Evolutionary conservation across 2,888 invertebrate species (phyloP), one percentile per base, ranked within the genome.

Genomic region (Drosophila setosimentum): DNA sequence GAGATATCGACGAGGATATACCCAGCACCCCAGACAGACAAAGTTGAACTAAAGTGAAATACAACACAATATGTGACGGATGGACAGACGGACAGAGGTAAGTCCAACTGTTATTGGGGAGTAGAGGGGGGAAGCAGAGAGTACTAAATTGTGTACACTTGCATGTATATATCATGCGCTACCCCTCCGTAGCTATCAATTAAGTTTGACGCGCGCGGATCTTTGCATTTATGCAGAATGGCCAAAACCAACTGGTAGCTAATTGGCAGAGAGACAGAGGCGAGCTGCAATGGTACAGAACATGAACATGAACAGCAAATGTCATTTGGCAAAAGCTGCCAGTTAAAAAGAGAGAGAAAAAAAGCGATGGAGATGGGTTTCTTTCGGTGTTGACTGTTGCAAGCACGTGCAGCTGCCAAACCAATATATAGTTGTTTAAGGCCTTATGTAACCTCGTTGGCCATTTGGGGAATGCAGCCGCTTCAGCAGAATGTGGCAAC

Each of bases 131-230:
- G 27, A 2, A 1, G 7, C n/a, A 30, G 10, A 2, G 21, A 27
- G 21, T 45, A 45, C 16, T n/a, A 29, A 13, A 40, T 29, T 8
- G 6, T 37, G 54, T 37, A 58, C 62, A 62, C 53, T 65, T 69
- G 45, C 48, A 67, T 72, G 72, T 72, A 73, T 62, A 73, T 72
- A 45, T 53, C n/a, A 2, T 16, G 2, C n/a, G 11, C 30, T n/a
- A 13, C 10, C 11, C 18, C 16, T 29, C 16, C 16, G 16, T 13
- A 49, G 45, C 59, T 21, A 33, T 29, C 33, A 59, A 59, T 59
- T 48, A 49, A 35, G 6, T 32, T 33, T 45, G 58, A 7, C 24
- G 57, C 24, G 21, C 57, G 16, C 45, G 18, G 10, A 58, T 42
- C 42, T 45, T 45, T 32, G 58, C 24, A 45, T 32, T 58, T 32